Evolutionary conservation across 2,797 vertebrate species (phyloP).

Genomic region (Pseudotriccus pelzelni): DNA sequence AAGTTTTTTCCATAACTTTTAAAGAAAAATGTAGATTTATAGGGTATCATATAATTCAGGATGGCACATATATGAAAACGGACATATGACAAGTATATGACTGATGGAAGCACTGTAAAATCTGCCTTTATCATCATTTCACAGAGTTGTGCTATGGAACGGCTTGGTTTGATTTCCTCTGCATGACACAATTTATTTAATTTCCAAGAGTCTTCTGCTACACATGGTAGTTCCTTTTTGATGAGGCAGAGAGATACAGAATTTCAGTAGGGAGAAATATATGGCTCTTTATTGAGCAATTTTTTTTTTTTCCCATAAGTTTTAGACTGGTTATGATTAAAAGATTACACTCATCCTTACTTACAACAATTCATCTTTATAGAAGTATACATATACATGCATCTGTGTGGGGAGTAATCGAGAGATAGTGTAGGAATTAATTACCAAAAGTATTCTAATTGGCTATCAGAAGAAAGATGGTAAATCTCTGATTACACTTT

Average conservation of each 20-base stretch:
- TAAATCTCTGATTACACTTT: not conserved
- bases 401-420: not conserved
- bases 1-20: not conserved
- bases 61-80: not conserved
- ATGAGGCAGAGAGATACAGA: not conserved
- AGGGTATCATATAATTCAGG: not conserved
- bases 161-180: conserved; percentile 18
- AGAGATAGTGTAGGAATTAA: not conserved
- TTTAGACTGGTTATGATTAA: not conserved
- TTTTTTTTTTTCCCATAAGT: not conserved
- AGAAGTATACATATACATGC: not conserved
- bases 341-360: not conserved
- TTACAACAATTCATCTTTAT: not conserved
- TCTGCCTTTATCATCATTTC: not conserved
- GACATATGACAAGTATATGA: not conserved
- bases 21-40: not conserved
- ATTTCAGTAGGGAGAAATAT: not conserved
- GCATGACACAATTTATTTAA: not conserved
- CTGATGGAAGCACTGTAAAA: conserved; percentile 2
- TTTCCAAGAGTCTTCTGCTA: not conserved
- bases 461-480: not conserved
- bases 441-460: not conserved
- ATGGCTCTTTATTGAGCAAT: not conserved
- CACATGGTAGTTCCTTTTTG: not conserved
- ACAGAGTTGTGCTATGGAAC: not conserved